A percentile compares a stretch with the other conserved stretches of the same genome.
Evolutionary conservation across 2,888 invertebrate species (phyloP).

Genomic region (Noctua comes): DNA sequence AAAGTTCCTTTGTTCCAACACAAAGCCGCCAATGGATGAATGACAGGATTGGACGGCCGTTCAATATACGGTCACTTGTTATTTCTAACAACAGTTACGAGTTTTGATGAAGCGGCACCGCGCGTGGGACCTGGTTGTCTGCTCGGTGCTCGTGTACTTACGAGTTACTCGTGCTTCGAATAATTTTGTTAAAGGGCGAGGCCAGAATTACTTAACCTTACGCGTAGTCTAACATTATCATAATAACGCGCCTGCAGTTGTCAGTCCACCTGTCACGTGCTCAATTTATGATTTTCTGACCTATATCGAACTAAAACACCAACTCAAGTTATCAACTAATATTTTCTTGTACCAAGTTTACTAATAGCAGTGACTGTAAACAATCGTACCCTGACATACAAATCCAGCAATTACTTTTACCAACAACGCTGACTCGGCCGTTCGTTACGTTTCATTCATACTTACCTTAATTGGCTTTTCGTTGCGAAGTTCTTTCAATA

Average conservation of each 20-base stretch:
- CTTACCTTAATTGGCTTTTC: slow-evolving; percentile 50
- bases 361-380: slow-evolving; percentile 28
- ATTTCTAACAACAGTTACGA: slow-evolving; percentile 54
- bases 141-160: slow-evolving; percentile 10
- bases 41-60: slow-evolving; percentile 45
- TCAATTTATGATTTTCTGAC: not conserved
- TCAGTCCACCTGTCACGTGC: not conserved
- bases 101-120: slow-evolving; percentile 42
- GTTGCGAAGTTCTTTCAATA: slow-evolving; percentile 53
- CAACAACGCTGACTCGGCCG: slow-evolving; percentile 32
- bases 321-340: not conserved
- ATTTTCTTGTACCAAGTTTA: not conserved
- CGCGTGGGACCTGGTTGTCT: slow-evolving; percentile 8
- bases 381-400: slow-evolving; percentile 35
- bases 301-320: not conserved
- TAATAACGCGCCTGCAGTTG: not conserved
- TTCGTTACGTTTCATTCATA: slow-evolving; percentile 37
- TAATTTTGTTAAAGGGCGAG: slow-evolving; percentile 49
- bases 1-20: slow-evolving; percentile 61
- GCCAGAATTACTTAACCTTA: slow-evolving; percentile 22
- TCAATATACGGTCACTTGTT: slow-evolving; percentile 53
- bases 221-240: not conserved
- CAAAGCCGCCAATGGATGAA: slow-evolving; percentile 57
- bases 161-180: slow-evolving; percentile 7
- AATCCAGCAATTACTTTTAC: slow-evolving; percentile 29